Percentiles rank a stretch among this genome's conserved stretches.
Evolutionary conservation across 2,113 vertebrate genomes (phyloP).

Genomic region (Corythaeola cristata): DNA sequence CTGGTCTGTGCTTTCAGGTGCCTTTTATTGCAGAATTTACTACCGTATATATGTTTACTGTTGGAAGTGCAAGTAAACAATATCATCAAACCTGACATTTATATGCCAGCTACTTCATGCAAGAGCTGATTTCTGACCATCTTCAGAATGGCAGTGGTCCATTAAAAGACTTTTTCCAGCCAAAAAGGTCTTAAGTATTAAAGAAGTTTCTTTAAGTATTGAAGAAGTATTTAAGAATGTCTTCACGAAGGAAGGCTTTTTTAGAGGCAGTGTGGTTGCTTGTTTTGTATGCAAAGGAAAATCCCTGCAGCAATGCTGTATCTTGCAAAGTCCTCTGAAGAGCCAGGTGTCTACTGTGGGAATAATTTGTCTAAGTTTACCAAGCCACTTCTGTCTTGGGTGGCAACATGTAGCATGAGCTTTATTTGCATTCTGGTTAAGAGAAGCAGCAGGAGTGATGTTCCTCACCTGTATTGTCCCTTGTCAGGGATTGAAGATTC

Average conservation of each 20-base stretch:
- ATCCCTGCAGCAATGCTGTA: neutral
- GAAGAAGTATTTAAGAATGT: neutral
- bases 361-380: neutral
- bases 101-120: neutral
- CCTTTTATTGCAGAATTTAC: constrained; percentile 36
- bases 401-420: neutral
- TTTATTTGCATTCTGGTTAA: neutral
- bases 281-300: neutral
- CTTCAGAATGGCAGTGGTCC: neutral
- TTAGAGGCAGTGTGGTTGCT: neutral
- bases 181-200: neutral
- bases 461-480: neutral
- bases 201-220: too few relatives aligned
- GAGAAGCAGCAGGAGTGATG: neutral
- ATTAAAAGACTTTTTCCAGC: neutral
- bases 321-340: neutral
- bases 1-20: neutral
- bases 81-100: constrained; percentile 45
- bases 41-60: neutral
- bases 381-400: neutral
- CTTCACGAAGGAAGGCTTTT: neutral
- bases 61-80: constrained; percentile 44
- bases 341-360: neutral
- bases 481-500: neutral
- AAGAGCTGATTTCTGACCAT: constrained; percentile 5